These are phyloP conservation scores for Drosophila robusta DNA, from an alignment of 2,888 invertebrate genomes.

Conservation along the genomic window DNA sequence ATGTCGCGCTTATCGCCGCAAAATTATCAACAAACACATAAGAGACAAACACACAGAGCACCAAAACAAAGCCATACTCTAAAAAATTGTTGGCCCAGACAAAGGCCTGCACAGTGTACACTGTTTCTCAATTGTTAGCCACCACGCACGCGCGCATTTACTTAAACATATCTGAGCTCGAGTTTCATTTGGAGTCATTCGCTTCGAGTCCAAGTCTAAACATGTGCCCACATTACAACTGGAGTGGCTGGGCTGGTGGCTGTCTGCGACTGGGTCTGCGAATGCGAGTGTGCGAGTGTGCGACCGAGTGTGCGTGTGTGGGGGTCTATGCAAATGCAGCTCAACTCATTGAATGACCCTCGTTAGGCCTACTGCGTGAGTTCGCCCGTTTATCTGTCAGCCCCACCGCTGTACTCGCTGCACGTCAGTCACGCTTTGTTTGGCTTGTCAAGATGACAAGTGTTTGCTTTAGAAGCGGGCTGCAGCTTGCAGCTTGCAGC, in stretches of 20 bases:
- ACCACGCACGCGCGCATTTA: constrained; percentile 82
- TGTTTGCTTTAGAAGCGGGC: constrained; percentile 68
- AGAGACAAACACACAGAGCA: constrained; percentile 39
- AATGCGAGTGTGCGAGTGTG: background rate
- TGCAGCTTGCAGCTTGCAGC: constrained; percentile 34
- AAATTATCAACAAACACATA: constrained; percentile 76
- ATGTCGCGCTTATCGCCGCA: constrained; percentile 80
- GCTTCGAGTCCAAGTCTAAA: constrained; percentile 35
- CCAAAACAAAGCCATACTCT: constrained; percentile 45
- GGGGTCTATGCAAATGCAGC: constrained; percentile 73
- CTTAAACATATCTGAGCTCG: constrained; percentile 74
- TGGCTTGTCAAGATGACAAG: constrained; percentile 81
- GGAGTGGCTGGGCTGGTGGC: constrained; percentile 23
- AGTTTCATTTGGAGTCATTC: constrained; percentile 52
- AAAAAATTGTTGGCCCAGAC: constrained; percentile 43
- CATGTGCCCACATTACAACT: constrained; percentile 72
- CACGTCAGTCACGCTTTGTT: constrained; percentile 80
- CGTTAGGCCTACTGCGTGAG: constrained; percentile 68
- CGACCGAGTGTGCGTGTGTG: constrained; percentile 47
- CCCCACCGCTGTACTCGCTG: constrained; percentile 22
- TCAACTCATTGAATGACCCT: constrained; percentile 76
- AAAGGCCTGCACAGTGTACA: constrained; percentile 54
- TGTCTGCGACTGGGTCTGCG: background rate
- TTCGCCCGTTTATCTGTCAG: constrained; percentile 32
- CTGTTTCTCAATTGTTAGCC: constrained; percentile 80